phyloP scores from a whole-genome alignment of 1,140 invertebrate genomes.

The Drosophila prosaltans region DNA sequence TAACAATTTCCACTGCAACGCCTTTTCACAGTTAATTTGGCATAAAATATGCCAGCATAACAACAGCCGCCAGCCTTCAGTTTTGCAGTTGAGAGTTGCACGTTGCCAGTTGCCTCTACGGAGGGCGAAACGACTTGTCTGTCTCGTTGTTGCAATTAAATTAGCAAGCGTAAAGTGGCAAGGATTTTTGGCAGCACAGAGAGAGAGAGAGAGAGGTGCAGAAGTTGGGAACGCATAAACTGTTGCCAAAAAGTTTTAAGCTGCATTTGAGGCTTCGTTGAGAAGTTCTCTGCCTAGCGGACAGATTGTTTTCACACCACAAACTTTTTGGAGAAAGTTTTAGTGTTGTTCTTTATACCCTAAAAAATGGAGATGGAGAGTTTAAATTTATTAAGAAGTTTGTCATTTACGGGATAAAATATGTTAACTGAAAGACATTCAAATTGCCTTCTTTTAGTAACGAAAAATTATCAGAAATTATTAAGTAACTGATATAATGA shows the following conservation, averaged over 20 bases:
- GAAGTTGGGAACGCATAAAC: slow-evolving; percentile 34
- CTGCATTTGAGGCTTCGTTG: slow-evolving; percentile 58
- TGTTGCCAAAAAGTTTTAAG: slow-evolving; percentile 79
- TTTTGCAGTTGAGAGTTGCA: neutral
- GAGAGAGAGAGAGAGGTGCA: neutral
- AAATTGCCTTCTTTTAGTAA: too few relatives aligned
- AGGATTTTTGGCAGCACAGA: slow-evolving; percentile 7
- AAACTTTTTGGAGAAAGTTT: slow-evolving; percentile 56
- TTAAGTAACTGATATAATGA: too few relatives aligned
- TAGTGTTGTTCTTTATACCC: slow-evolving; percentile 37
- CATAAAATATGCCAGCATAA: slow-evolving; percentile 62
- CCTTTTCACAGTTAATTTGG: slow-evolving; percentile 67
- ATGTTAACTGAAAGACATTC: too few relatives aligned
- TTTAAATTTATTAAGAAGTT: neutral
- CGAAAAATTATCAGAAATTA: too few relatives aligned
- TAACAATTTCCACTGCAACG: slow-evolving; percentile 59
- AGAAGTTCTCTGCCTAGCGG: slow-evolving; percentile 30
- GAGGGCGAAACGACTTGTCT: slow-evolving; percentile 22
- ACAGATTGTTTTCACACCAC: slow-evolving; percentile 57
- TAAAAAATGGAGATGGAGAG: neutral
- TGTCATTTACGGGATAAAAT: too few relatives aligned
- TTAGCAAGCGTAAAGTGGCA: slow-evolving; percentile 54
- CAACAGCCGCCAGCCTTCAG: slow-evolving; percentile 33
- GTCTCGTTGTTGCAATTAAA: slow-evolving; percentile 61
- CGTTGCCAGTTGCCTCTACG: neutral